These are phyloP conservation scores for Pyxicephalus adspersus DNA, from an alignment of 2,113 vertebrate species.

Conservation along the genomic window DNA sequence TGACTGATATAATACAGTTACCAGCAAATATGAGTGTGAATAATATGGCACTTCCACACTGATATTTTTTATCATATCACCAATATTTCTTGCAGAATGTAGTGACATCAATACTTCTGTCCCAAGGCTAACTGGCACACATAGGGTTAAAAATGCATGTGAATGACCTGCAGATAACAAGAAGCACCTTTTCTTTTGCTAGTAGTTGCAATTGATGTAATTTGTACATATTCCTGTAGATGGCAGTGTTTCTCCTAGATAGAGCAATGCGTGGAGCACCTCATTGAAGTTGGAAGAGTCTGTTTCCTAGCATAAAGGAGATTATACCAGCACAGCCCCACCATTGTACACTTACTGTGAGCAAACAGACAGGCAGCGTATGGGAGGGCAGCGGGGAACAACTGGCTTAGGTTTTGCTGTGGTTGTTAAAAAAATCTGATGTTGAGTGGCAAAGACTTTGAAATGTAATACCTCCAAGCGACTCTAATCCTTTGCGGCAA, in stretches of 20 bases:
- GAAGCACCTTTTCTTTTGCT: no score
- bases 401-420: slow-evolving; percentile 6
- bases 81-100: no score
- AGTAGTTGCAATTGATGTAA: background rate
- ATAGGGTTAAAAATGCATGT: no score
- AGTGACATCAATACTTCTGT: no score
- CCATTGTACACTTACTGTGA: slow-evolving; percentile 50
- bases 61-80: no score
- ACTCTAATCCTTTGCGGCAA: no score
- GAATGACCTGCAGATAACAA: no score
- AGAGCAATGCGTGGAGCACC: slow-evolving; percentile 7
- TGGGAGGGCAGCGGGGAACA: slow-evolving; percentile 23
- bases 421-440: slow-evolving; percentile 33
- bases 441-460: background rate
- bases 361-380: slow-evolving; percentile 42
- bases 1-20: no score
- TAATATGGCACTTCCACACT: no score
- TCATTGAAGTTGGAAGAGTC: slow-evolving; percentile 14
- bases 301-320: slow-evolving; percentile 27
- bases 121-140: no score
- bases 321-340: background rate
- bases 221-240: slow-evolving; percentile 59
- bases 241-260: slow-evolving; percentile 65
- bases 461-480: background rate
- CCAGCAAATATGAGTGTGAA: no score